Conservation (phyloP, 1,140 invertebrate species). For the Ruditapes philippinarum region DNA sequence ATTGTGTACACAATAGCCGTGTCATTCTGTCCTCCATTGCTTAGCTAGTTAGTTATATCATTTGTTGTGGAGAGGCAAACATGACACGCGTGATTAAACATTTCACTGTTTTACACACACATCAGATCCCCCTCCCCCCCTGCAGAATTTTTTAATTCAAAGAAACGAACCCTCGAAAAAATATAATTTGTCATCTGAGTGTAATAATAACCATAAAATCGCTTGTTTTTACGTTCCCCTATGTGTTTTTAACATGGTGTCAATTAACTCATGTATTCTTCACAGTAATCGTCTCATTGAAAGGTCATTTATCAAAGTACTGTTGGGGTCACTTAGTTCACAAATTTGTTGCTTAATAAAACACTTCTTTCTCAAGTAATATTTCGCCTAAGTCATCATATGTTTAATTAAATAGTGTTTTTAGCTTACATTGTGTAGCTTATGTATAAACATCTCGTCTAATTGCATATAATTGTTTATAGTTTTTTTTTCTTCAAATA, state of each 20-base stretch:
- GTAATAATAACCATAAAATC: neutral
- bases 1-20: slow-evolving; percentile 12
- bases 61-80: slow-evolving; percentile 72
- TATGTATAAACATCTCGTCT: too few species aligned
- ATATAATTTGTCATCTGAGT: too few species aligned
- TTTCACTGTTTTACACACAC: slow-evolving; percentile 25
- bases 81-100: slow-evolving; percentile 44
- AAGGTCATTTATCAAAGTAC: neutral
- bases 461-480: too few species aligned
- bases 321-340: too few species aligned
- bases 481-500: too few species aligned
- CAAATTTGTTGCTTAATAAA: too few species aligned
- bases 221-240: neutral
- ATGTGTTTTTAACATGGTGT: neutral
- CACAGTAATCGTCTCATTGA: neutral
- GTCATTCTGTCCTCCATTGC: slow-evolving; percentile 64
- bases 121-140: slow-evolving; percentile 14
- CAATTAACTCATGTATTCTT: neutral
- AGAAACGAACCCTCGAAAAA: too few species aligned
- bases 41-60: slow-evolving; percentile 61
- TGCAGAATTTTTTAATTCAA: neutral
- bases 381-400: too few species aligned
- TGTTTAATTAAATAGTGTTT: too few species aligned
- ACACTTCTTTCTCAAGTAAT: too few species aligned
- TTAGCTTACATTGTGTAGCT: too few species aligned